phyloP scores from a whole-genome alignment of 2,888 invertebrate species.

The Arge pagana region DNA sequence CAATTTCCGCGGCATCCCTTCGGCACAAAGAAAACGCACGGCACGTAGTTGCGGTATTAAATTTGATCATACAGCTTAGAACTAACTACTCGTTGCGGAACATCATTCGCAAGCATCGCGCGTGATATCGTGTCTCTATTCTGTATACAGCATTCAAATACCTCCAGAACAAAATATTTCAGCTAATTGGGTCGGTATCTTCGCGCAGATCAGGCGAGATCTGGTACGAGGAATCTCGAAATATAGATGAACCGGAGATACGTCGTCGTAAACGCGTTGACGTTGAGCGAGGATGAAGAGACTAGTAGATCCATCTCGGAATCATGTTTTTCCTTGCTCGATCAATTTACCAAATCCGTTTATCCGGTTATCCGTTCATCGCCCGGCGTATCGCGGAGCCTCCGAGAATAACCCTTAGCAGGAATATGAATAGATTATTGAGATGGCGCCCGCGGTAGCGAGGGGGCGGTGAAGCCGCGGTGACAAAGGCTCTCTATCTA shows the following conservation, averaged over 20 bases:
- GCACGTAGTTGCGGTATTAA: slow-evolving; percentile 1
- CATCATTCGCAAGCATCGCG: too few species aligned
- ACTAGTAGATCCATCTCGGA: too few species aligned
- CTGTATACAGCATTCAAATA: too few species aligned
- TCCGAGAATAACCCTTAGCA: slow-evolving; percentile 28
- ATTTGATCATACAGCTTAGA: not conserved
- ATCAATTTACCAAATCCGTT: slow-evolving; percentile 11
- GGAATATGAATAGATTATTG: slow-evolving; percentile 48
- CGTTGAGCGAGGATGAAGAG: too few species aligned
- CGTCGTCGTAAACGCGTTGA: too few species aligned
- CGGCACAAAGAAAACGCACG: not conserved
- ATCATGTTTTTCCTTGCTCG: not conserved
- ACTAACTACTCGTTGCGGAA: too few species aligned
- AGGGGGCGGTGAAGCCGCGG: slow-evolving; percentile 24
- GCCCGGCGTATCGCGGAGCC: slow-evolving; percentile 23
- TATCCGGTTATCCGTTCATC: slow-evolving; percentile 15
- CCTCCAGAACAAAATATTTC: too few species aligned
- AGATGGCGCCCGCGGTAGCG: slow-evolving; percentile 16
- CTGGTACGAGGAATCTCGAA: too few species aligned
- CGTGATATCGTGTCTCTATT: too few species aligned
- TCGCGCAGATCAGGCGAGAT: too few species aligned
- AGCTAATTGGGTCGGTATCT: too few species aligned
- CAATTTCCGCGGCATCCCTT: slow-evolving; percentile 11
- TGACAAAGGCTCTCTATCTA: slow-evolving; percentile 49
- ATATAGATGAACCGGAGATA: too few species aligned